Evolutionary conservation across 2,888 invertebrate species (phyloP).

Genomic region (Lordiphosa andalusiaca): DNA sequence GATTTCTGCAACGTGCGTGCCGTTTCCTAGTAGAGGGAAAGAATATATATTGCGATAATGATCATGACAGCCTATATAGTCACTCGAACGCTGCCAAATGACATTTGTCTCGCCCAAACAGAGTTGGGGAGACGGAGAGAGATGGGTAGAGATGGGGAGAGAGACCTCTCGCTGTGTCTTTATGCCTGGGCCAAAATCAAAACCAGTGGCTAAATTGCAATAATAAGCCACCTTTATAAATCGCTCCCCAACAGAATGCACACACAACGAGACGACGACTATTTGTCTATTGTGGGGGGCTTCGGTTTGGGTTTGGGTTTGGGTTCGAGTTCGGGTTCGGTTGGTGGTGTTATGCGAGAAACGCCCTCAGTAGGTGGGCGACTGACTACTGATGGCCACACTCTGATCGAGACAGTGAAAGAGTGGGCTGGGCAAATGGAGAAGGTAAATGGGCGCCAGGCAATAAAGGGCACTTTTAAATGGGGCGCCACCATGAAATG

Average conservation of each 20-base stretch:
- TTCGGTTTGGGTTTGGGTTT: neutral
- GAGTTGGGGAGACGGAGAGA: no score
- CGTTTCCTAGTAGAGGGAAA: constrained; percentile 46
- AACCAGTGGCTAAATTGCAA: constrained; percentile 80
- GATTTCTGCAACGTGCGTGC: constrained; percentile 48
- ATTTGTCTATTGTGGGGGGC: constrained; percentile 60
- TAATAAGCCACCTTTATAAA: constrained; percentile 79
- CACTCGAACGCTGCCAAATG: constrained; percentile 77
- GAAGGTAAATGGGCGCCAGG: constrained; percentile 12
- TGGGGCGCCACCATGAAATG: no score
- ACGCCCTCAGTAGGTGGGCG: constrained; percentile 78
- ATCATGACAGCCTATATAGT: constrained; percentile 79
- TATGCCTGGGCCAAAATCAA: constrained; percentile 74
- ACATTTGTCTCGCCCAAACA: constrained; percentile 63
- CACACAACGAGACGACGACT: constrained; percentile 30
- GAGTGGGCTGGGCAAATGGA: no score
- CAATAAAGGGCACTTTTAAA: constrained; percentile 12
- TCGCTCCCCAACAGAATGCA: constrained; percentile 42
- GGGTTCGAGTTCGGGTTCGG: constrained; percentile 5
- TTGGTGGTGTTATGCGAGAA: constrained; percentile 39
- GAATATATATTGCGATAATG: constrained; percentile 77
- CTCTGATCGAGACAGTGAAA: constrained; percentile 41
- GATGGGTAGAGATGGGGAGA: no score
- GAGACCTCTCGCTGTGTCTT: constrained; percentile 63
- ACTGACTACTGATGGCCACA: constrained; percentile 58